Conservation (phyloP, 2,888 invertebrate species). For the Diadegma fenestrale region DNA sequence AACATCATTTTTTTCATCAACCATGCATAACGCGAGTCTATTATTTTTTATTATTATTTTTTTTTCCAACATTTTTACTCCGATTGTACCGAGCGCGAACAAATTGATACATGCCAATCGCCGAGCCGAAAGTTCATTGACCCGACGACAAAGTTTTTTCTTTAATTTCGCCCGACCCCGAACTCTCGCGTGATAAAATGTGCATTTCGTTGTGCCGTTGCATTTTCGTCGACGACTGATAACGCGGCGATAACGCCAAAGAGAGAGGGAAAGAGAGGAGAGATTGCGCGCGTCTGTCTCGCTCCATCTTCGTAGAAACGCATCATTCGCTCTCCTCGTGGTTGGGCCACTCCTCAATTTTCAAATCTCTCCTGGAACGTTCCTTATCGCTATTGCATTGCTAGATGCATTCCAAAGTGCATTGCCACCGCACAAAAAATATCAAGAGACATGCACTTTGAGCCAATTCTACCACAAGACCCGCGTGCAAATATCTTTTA, state of each 20-base stretch:
- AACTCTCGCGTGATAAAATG: slow-evolving; percentile 73
- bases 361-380: slow-evolving; percentile 11
- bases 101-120: not conserved
- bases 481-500: not conserved
- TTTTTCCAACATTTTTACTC: not conserved
- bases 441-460: not conserved
- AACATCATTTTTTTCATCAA: slow-evolving; percentile 30
- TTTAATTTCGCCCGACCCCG: slow-evolving; percentile 67
- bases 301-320: not conserved
- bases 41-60: too few relatives aligned
- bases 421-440: not conserved
- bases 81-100: slow-evolving; percentile 15
- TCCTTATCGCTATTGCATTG: slow-evolving; percentile 33
- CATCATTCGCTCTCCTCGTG: slow-evolving; percentile 31
- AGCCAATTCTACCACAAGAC: too few relatives aligned
- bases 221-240: slow-evolving; percentile 61
- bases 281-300: not conserved
- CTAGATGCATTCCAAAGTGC: slow-evolving; percentile 51
- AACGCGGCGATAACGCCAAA: slow-evolving; percentile 49
- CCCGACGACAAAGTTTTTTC: slow-evolving; percentile 61
- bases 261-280: slow-evolving; percentile 13
- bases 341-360: slow-evolving; percentile 63
- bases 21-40: too few relatives aligned
- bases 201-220: slow-evolving; percentile 71
- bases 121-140: slow-evolving; percentile 74